Evolutionary conservation across 2,797 vertebrate species (phyloP).

Genomic region (Gymnothorax javanicus): DNA sequence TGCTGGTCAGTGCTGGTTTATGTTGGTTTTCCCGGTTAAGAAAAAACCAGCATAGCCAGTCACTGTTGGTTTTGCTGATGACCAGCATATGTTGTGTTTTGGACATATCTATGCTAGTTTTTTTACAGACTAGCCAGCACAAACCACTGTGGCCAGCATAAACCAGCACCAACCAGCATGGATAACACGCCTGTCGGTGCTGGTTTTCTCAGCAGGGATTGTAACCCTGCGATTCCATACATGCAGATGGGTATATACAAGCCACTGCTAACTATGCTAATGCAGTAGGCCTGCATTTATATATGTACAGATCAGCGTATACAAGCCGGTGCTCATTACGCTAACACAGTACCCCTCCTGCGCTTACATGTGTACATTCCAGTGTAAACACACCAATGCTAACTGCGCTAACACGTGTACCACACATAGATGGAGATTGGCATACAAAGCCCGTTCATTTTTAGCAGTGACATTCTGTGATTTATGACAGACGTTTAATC

Average conservation of each 20-base stretch:
- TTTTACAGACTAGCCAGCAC: too few species aligned
- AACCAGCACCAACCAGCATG: too few species aligned
- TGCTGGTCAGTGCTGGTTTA: too few species aligned
- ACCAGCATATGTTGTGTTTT: too few species aligned
- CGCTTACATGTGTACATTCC: background rate
- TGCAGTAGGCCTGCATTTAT: background rate
- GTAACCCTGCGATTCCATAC: background rate
- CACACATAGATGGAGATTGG: background rate
- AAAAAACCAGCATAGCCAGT: too few species aligned
- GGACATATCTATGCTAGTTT: too few species aligned
- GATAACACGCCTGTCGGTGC: too few species aligned
- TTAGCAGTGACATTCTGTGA: background rate
- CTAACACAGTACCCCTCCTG: background rate
- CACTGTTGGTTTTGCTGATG: too few species aligned
- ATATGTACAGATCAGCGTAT: background rate
- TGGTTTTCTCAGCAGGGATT: too few species aligned
- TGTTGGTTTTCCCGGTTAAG: too few species aligned
- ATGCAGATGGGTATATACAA: background rate
- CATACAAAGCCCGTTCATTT: background rate
- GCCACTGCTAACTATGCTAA: background rate
- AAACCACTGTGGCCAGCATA: too few species aligned
- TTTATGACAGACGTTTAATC: background rate
- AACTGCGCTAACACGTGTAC: background rate
- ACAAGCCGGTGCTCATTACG: background rate
- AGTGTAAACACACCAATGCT: background rate